Conservation (phyloP, 2,797 vertebrate genomes). For the Sebastes vulpes region DNA sequence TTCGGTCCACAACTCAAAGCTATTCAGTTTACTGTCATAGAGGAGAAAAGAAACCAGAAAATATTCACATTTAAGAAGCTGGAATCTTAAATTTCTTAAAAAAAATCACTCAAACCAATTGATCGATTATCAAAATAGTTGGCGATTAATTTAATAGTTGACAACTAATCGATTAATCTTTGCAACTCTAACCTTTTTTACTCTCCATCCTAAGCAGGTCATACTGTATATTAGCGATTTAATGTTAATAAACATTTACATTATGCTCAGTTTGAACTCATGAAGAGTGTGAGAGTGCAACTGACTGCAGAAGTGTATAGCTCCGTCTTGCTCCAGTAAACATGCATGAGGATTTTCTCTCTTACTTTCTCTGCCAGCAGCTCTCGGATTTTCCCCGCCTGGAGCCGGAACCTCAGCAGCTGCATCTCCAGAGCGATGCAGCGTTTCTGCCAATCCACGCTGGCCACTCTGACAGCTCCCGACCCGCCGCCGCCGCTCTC, state of each 20-base stretch:
- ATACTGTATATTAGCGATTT: no score
- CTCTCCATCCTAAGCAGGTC: no score
- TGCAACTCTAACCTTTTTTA: no score
- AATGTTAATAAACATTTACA: not conserved
- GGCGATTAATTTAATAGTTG: no score
- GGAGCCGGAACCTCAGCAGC: conserved; percentile 93
- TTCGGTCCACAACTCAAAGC: no score
- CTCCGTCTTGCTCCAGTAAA: not conserved
- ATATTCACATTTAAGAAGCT: no score
- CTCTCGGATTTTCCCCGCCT: conserved; percentile 94
- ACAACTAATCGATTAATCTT: no score
- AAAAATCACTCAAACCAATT: no score
- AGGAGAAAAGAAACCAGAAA: no score
- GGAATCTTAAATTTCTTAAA: no score
- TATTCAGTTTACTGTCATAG: no score
- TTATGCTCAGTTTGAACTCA: not conserved
- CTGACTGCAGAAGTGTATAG: not conserved
- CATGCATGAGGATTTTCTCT: not conserved
- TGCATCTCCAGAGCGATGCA: conserved; percentile 93
- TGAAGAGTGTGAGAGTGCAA: not conserved
- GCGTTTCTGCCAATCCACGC: conserved; percentile 93
- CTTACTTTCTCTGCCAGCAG: conserved; percentile 95
- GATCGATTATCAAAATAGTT: no score
- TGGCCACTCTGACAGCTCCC: conserved; percentile 52
- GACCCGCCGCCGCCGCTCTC: conserved; percentile 75